Evolutionary conservation across 2,113 vertebrate species (phyloP).

Genomic region (Gambusia affinis): DNA sequence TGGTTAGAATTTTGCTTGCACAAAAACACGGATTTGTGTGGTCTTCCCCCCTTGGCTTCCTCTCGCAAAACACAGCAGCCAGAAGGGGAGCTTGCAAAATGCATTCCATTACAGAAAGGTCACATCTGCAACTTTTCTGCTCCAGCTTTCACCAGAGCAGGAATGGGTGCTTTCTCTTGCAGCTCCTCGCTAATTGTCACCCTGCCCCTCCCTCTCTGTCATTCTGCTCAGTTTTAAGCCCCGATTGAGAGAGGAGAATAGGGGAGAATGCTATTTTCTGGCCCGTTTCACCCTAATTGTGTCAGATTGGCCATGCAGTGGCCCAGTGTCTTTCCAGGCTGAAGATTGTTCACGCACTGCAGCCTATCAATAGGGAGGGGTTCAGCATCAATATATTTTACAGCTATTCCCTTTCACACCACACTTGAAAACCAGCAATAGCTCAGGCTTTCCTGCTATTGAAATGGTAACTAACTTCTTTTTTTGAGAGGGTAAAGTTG

Average conservation of each 20-base stretch:
- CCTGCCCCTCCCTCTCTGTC: slow-evolving; percentile 26
- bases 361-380: slow-evolving; percentile 71
- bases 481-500: slow-evolving; percentile 8
- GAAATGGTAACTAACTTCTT: slow-evolving; percentile 76
- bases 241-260: slow-evolving; percentile 72
- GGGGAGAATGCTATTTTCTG: slow-evolving; percentile 85
- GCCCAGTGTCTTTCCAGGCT: slow-evolving; percentile 68
- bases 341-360: slow-evolving; percentile 80
- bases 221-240: slow-evolving; percentile 66
- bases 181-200: slow-evolving; percentile 57
- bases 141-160: slow-evolving; percentile 39
- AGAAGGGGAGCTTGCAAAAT: slow-evolving; percentile 26
- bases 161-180: slow-evolving; percentile 28
- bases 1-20: slow-evolving; percentile 60
- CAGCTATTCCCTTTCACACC: slow-evolving; percentile 76
- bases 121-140: slow-evolving; percentile 69
- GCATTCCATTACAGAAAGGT: slow-evolving; percentile 67
- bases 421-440: slow-evolving; percentile 80
- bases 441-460: slow-evolving; percentile 70
- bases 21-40: slow-evolving; percentile 69
- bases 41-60: slow-evolving; percentile 49
- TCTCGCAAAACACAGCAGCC: slow-evolving; percentile 38
- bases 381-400: slow-evolving; percentile 83
- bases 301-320: slow-evolving; percentile 75
- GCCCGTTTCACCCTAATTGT: slow-evolving; percentile 84